phyloP scores from a whole-genome alignment of 2,113 vertebrate genomes.

The Engraulis encrasicolus region DNA sequence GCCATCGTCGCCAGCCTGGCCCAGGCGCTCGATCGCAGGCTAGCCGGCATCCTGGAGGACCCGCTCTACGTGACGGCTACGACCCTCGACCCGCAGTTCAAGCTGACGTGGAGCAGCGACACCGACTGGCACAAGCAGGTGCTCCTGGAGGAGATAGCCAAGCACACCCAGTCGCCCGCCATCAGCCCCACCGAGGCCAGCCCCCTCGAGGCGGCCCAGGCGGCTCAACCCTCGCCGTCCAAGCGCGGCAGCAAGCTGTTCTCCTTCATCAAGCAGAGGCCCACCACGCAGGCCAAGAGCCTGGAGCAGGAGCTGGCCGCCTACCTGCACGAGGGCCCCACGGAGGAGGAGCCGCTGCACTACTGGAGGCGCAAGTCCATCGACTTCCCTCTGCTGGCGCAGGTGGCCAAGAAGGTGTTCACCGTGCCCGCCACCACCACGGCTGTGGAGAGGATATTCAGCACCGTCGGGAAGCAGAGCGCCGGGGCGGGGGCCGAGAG shows the following conservation, averaged over 20 bases:
- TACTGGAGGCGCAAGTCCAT: slow-evolving; percentile 79
- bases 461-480: slow-evolving; percentile 57
- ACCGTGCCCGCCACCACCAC: slow-evolving; percentile 76
- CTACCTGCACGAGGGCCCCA: slow-evolving; percentile 78
- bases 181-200: no score
- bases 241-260: slow-evolving; percentile 76
- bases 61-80: slow-evolving; percentile 78
- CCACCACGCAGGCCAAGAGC: slow-evolving; percentile 75
- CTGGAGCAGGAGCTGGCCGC: slow-evolving; percentile 76
- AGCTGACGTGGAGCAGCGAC: slow-evolving; percentile 81
- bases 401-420: slow-evolving; percentile 77
- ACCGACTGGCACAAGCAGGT: slow-evolving; percentile 79
- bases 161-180: slow-evolving; percentile 67
- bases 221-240: slow-evolving; percentile 64
- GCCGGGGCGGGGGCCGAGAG: slow-evolving; percentile 63
- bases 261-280: slow-evolving; percentile 82
- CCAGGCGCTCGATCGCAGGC: slow-evolving; percentile 69
- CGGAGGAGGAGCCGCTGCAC: slow-evolving; percentile 77
- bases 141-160: slow-evolving; percentile 74
- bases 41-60: slow-evolving; percentile 74
- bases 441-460: slow-evolving; percentile 73
- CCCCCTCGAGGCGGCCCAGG: slow-evolving; percentile 61
- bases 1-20: slow-evolving; percentile 66
- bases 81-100: slow-evolving; percentile 80
- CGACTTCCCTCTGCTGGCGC: slow-evolving; percentile 77